Base-by-base conservation (phyloP, 2,888 invertebrate genomes). In the Norana najaformis region DNA sequence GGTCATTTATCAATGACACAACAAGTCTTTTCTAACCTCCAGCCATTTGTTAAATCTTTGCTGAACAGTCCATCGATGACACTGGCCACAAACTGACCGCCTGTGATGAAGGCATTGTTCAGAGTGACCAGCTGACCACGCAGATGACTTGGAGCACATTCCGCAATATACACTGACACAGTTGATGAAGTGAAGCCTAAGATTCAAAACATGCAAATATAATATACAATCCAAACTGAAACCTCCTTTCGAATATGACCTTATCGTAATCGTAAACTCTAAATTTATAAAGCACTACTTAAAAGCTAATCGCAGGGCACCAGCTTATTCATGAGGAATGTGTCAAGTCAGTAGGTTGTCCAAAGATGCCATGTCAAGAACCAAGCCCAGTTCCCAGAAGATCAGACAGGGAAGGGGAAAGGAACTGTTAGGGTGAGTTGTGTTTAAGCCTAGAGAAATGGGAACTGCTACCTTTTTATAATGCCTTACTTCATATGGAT, bases 161-260 rank as follows among this genome's bases (percentile, higher is more conserved):
- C 96, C 38, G 96, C 95, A 83, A 96, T 95, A 93, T 96, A 96
- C 93, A 96, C 95, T 5, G 96, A 96, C 8, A 96, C 95, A 82
- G 95, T 95, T 95, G 96, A 96, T 6, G 96, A 96, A 18, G 95
- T 95, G 47, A 96, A 92, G 41, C 96, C 96, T 95, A 92, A 90
- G 30, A 69, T 36, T 34, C 16, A n/a, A 39, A 36, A 89, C 37
- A 36, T 37, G 53, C 35, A 38, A 38, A 4, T 38, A n/a, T 23
- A 36, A 85, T 20, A 36, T 85, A 85, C 20, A n/a, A 85, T 88
- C 18, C 37, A 39, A 41, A n/a, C 20, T n/a, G 89, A 41, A 39
- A 88, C 11, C n/a, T 37, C 35, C n/a, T 69, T 69, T n/a, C 69
- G n/a, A 69, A 69, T 13, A 16, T n/a, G n/a, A 69, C n/a, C n/a